Base-by-base conservation (phyloP, 1,140 invertebrate species). In the Ectropis grisescens region DNA sequence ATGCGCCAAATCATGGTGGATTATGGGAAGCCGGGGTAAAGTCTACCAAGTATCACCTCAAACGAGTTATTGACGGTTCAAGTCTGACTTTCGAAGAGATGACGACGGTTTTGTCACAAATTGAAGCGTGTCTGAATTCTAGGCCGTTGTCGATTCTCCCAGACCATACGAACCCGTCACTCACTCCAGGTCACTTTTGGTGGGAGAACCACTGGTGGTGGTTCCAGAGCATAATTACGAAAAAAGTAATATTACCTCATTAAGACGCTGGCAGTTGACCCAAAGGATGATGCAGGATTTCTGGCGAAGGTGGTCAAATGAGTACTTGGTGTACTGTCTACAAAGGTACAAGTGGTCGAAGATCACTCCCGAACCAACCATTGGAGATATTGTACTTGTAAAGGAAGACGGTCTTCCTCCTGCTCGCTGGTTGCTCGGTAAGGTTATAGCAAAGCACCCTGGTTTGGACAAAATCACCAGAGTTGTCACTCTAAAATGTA, bases 401-500 rank as follows among this genome's bases (percentile, higher is more conserved):
- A 26, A 26, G 25, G 25, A 26, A 6, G 25, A 26, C 2, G 25
- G 10, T 6, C 4, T 26, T 2, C 25, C 25, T 10, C 25, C 25
- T 9, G 10, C 25, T 9, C 5, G 10, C 5, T 26, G 25, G 25
- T 26, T 26, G 10, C 10, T 26, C 5, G 25, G 25, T 22, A 26
- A 26, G 10, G 10, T 26, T 3, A 10, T 9, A 26, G 5, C 2
- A 3, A 5, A 7, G 5, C 25, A 26, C 10, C 28, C 28, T 28
- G 40, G 34, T 11, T 25, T 29, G n/a, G 40, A 42, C 24, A 36
- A 36, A 12, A 13, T 42, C 9, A 32, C 33, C 4, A 32, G 41
- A 38, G 36, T 44, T 1, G 36, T 32, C 16, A 31, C 36, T 2
- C 13, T 44, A 6, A 16, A 33, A 16, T 44, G 41, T 13, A 38